Evolutionary conservation across 2,797 vertebrate genomes (phyloP).

Genomic region (Coendou prehensilis): DNA sequence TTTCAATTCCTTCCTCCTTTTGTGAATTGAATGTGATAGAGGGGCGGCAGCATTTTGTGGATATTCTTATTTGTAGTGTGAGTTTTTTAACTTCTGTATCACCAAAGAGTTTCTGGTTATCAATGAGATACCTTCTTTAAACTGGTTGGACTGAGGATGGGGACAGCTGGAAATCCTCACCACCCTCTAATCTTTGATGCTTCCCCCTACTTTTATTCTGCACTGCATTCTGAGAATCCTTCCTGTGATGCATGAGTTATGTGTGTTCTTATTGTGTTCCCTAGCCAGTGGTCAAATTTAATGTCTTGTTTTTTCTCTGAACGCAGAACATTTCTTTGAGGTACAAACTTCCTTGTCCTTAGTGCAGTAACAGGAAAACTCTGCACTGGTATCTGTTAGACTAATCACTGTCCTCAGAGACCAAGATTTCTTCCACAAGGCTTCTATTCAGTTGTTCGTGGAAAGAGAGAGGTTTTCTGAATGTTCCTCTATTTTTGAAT

Average conservation of each 20-base stretch:
- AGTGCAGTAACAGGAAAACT: constrained; percentile 35
- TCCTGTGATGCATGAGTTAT: constrained; percentile 24
- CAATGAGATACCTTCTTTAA: not conserved
- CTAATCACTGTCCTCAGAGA: constrained; percentile 56
- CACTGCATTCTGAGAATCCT: not conserved
- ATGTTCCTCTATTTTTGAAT: constrained; percentile 25
- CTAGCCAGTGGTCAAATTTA: constrained; percentile 52
- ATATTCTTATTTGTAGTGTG: constrained; percentile 17
- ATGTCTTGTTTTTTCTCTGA: constrained; percentile 44
- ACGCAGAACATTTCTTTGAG: constrained; percentile 58
- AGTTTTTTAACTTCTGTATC: constrained; percentile 53
- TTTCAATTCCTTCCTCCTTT: constrained; percentile 47
- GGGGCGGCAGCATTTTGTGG: not conserved
- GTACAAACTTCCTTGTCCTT: constrained; percentile 10
- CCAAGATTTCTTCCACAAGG: constrained; percentile 9
- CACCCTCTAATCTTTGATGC: not conserved
- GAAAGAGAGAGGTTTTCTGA: constrained; percentile 27
- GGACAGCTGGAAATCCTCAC: not conserved
- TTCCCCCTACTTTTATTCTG: not conserved
- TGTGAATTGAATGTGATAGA: constrained; percentile 37
- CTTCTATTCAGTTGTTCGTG: constrained; percentile 60
- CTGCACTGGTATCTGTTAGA: constrained; percentile 9
- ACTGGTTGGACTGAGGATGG: constrained; percentile 7
- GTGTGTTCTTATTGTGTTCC: constrained; percentile 42
- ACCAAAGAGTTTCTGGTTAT: not conserved